Base-by-base conservation (phyloP, 2,888 invertebrate species). In the Sphaerophoria rueppellii region DNA sequence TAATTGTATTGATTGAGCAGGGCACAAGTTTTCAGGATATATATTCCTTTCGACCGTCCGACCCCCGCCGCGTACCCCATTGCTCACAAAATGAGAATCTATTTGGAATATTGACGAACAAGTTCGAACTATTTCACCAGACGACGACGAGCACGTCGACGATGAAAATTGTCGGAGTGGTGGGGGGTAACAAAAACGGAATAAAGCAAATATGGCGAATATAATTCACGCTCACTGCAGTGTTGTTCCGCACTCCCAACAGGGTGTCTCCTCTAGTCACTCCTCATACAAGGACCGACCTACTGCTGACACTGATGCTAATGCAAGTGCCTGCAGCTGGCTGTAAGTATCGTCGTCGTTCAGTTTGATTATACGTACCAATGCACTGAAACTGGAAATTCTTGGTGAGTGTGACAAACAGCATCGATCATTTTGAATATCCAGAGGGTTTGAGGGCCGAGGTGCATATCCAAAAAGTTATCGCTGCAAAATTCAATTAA, bases 401-500 rank as follows among this genome's bases (percentile, higher is more conserved):
- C 77, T 77, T 77, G 78, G 73, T 54, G 70, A 82, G 69, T 70
- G 82, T 82, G 82, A 82, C 78, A 82, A 82, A 82, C 77, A 74
- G 78, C 82, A 82, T 82, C 78, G 82, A 82, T 82, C 78, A 82
- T 69, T 78, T 37, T 54, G 37, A 14, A 16, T 24, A 14, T 14
- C 40, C 12, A 7, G 2, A 24, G 24, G 16, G 48, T 40, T 40
- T 9, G 43, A 32, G 60, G 9, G 11, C 14, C 72, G 50, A 48
- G 58, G 48, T 55, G n/a, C n/a, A n/a, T 24, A 24, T 24, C 24
- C 70, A 65, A 73, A 63, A 82, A 82, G 74, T 82, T 82, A 82
- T 82, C 78, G 82, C 78, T 70, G 52, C 52, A 78, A 82, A 82
- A 82, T 82, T 82, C 82, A 82, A 82, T 82, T 82, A 82, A 82